Conservation (phyloP, 2,888 invertebrate species). For the Eupithecia subumbrata region DNA sequence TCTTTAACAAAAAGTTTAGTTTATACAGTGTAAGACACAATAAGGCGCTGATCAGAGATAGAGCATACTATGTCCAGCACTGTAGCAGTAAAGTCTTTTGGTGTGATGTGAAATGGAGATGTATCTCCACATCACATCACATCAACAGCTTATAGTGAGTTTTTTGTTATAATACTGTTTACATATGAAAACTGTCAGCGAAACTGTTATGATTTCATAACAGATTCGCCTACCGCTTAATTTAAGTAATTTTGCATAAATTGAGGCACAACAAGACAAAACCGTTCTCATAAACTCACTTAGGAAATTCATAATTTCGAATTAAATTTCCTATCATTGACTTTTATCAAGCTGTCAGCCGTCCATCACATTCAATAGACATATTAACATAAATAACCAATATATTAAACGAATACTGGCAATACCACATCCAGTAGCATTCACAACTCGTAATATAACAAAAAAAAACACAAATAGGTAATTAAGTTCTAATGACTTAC, state of each 20-base stretch:
- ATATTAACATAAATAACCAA: constrained; percentile 14
- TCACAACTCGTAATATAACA: constrained; percentile 60
- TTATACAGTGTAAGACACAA: background rate
- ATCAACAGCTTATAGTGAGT: too few species aligned
- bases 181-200: background rate
- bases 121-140: too few species aligned
- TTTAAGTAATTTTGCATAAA: background rate
- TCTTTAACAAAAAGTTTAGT: background rate
- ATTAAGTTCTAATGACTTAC: constrained; percentile 80
- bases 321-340: background rate
- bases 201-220: background rate
- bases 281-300: background rate
- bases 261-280: background rate
- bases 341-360: constrained; percentile 4
- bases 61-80: too few species aligned
- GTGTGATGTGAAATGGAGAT: too few species aligned
- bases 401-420: constrained; percentile 9
- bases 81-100: background rate
- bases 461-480: constrained; percentile 79
- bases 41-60: too few species aligned
- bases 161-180: too few species aligned
- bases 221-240: background rate
- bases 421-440: constrained; percentile 51
- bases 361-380: background rate
- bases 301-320: background rate